A percentile compares a stretch with the other conserved stretches of the same genome.
Conservation (phyloP, 2,888 invertebrate species). For the Drosophila stalkeri region DNA sequence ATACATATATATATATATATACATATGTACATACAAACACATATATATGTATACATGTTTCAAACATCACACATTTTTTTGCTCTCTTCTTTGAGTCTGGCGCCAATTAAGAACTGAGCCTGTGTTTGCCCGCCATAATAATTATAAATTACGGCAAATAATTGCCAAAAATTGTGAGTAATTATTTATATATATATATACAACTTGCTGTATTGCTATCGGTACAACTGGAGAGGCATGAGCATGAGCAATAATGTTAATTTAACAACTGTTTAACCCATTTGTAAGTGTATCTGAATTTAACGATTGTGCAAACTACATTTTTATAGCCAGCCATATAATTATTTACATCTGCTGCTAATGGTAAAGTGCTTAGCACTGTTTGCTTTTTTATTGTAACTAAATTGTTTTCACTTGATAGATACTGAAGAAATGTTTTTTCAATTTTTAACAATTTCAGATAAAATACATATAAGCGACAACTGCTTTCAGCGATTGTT, state of each 20-base stretch:
- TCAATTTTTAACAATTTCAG: background rate
- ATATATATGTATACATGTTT: background rate
- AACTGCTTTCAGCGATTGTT: conserved; percentile 2
- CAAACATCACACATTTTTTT: background rate
- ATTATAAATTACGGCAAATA: conserved; percentile 27
- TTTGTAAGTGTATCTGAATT: conserved; percentile 12
- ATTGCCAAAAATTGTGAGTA: conserved; percentile 14
- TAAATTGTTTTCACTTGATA: background rate
- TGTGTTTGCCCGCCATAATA: conserved; percentile 14
- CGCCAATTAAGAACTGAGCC: conserved; percentile 20
- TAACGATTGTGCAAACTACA: conserved; percentile 8
- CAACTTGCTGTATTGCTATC: background rate
- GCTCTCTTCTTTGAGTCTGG: conserved; percentile 1
- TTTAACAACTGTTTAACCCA: conserved; percentile 5
- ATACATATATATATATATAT: background rate
- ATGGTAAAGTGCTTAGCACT: background rate
- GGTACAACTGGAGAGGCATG: background rate
- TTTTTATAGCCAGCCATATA: conserved; percentile 4
- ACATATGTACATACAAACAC: background rate
- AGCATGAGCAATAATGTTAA: background rate
- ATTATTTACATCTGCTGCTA: conserved; percentile 3
- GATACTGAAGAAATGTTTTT: background rate
- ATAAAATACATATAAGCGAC: background rate
- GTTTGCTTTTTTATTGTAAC: conserved; percentile 1
- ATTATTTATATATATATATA: background rate